Conservation (phyloP, 2,888 invertebrate genomes). For the Agrotis exclamationis region DNA sequence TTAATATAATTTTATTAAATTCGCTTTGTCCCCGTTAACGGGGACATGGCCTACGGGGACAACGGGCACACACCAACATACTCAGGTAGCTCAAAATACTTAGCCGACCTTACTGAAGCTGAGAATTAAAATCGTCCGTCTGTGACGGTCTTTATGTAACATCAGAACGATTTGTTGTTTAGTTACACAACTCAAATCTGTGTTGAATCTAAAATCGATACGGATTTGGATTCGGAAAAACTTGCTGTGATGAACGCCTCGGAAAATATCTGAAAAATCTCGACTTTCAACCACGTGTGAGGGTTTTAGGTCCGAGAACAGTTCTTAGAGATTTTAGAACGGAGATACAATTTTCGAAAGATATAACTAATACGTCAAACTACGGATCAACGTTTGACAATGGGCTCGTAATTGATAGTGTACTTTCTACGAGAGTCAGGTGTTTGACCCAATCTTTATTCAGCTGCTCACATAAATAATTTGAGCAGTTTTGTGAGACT, state of each 20-base stretch:
- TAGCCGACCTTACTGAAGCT: not conserved
- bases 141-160: conserved; percentile 25
- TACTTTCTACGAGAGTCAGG: not conserved
- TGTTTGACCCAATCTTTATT: not conserved
- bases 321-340: not conserved
- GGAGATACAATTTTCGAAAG: not conserved
- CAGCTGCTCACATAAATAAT: not conserved
- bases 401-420: not conserved
- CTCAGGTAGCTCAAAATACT: no score
- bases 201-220: conserved; percentile 54
- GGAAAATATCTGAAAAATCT: conserved; percentile 26
- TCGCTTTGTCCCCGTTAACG: no score
- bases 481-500: no score
- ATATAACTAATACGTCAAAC: not conserved
- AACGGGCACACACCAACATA: no score
- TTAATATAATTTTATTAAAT: no score
- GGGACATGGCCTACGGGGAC: no score
- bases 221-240: conserved; percentile 46
- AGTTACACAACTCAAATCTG: conserved; percentile 52
- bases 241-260: conserved; percentile 33
- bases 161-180: conserved; percentile 36
- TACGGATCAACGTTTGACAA: no score
- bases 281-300: not conserved
- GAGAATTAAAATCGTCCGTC: not conserved
- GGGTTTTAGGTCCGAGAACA: not conserved